Evolutionary conservation across 2,888 invertebrate genomes (phyloP), one percentile per base, ranked within the genome.

Genomic region (Hydropsyche betteni): DNA sequence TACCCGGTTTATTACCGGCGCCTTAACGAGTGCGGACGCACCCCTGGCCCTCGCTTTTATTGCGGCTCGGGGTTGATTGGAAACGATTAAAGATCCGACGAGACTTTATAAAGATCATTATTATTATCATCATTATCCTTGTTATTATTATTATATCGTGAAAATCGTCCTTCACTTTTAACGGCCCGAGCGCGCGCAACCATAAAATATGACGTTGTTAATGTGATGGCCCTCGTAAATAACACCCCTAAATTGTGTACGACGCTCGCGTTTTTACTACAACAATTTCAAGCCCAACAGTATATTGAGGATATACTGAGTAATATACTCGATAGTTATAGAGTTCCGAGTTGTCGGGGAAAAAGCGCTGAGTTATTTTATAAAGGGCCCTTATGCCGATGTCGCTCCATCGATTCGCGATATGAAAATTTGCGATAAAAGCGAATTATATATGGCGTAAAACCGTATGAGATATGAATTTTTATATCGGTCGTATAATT

Each of bases 41-140:
- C 44, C 69, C 69, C 38, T 44, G 16, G 53, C 69, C 69, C 38
- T 44, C 8, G 34, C 52, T 76, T 76, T 76, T 76, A 76, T 76
- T 71, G 74, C 71, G 52, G 36, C 71, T 73, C 72, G 69, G 68
- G 75, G 72, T 75, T 77, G 77, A 77, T 77, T 77, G 77, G 77
- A 77, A 77, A 75, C 73, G 74, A 71, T 77, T 77, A 75, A 77
- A 75, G 73, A 75, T 77, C 73, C 44, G 44, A 44, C 44, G 44
- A 38, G 75, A 72, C 69, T 75, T 75, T 73, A 73, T 75, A 75
- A 75, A 72, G 72, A 72, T 44, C 33, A 38, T 72, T 61, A 72
- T 44, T 44, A 44, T 44, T 44, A 44, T 10, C 7, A 10, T 44
- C 44, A 44, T 44, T 44, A 44, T 44, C 44, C 44, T 44, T 10